Base-by-base conservation (phyloP, 1,140 invertebrate species). In the Ridgeia piscesae region DNA sequence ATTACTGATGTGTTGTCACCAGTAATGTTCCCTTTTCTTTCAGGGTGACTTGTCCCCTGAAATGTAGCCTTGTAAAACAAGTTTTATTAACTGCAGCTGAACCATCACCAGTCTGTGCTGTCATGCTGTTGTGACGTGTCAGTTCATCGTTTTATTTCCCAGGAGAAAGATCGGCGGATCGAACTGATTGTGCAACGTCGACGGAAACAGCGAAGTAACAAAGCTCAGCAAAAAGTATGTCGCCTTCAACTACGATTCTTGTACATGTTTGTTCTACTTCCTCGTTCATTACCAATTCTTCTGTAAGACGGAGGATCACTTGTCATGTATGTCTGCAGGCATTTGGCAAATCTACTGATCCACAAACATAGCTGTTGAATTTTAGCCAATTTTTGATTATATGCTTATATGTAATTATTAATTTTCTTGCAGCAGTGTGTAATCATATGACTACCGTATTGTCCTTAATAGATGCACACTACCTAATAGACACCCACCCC, bases 91-190 rank as follows among this genome's bases (percentile, higher is more conserved):
- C 11, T 42, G 42, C 42, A 77, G 58, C 58, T 77, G 58, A 21
- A 77, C 58, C 11, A 77, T 31, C 17, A 27, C 27, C 17, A 8
- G 27, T 17, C 58, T 8, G 58, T 4, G 27, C 35, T 90, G 89
- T 90, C 35, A 0, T 90, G 14, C 31, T 90, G 89, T 90, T 4
- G 17, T 90, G 33, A 34, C 21, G n/a, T 90, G 89, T 90, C 31
- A 90, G 11, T 58, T 88, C 48, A 11, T 91, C 91, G 89, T 92
- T 91, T n/a, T 48, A 35, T 92, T 88, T 94, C 94, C 33, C 92
- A 95, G 95, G 95, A 95, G 91, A 95, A 95, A 93, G 95, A 95
- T 92, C 94, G 95, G 93, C 93, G 95, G 91, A 95, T 95, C 92
- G 95, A 95, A 93, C 91, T 95, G 27, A 93, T 95, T 88, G 94